Evolutionary conservation across 2,797 vertebrate species (phyloP).

Genomic region (Rachycentron canadum): DNA sequence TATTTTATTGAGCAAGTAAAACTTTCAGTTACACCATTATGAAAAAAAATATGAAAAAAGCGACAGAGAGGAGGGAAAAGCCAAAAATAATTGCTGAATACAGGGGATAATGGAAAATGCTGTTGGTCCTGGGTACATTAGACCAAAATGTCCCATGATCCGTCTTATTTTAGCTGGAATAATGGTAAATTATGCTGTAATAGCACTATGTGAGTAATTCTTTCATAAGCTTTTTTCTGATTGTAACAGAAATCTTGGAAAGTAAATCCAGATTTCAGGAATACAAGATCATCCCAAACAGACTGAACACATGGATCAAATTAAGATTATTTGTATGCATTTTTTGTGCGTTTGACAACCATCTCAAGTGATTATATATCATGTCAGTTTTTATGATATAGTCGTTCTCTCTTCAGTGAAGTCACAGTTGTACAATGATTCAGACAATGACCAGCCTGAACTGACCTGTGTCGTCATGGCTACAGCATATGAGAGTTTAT

Average conservation of each 20-base stretch:
- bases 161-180: neutral
- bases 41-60: neutral
- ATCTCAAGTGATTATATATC: neutral
- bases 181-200: slow-evolving; percentile 27
- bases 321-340: slow-evolving; percentile 21
- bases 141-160: slow-evolving; percentile 43
- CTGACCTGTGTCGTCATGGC: slow-evolving; percentile 6
- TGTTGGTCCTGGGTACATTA: neutral
- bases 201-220: slow-evolving; percentile 25
- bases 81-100: slow-evolving; percentile 49
- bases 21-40: neutral
- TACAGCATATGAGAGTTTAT: slow-evolving; percentile 26
- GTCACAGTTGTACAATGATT: slow-evolving; percentile 20
- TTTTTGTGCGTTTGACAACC: slow-evolving; percentile 38
- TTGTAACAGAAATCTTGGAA: slow-evolving; percentile 15
- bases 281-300: slow-evolving; percentile 11
- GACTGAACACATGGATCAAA: slow-evolving; percentile 12
- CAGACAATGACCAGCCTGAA: slow-evolving; percentile 6
- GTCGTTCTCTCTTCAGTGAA: slow-evolving; percentile 11
- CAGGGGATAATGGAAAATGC: slow-evolving; percentile 44
- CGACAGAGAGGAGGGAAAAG: slow-evolving; percentile 1
- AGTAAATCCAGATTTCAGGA: slow-evolving; percentile 8
- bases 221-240: slow-evolving; percentile 34
- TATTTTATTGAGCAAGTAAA: slow-evolving; percentile 1
- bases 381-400: slow-evolving; percentile 16